Base-by-base conservation (phyloP, 1,140 invertebrate species). In the Leptopilina boulardi region DNA sequence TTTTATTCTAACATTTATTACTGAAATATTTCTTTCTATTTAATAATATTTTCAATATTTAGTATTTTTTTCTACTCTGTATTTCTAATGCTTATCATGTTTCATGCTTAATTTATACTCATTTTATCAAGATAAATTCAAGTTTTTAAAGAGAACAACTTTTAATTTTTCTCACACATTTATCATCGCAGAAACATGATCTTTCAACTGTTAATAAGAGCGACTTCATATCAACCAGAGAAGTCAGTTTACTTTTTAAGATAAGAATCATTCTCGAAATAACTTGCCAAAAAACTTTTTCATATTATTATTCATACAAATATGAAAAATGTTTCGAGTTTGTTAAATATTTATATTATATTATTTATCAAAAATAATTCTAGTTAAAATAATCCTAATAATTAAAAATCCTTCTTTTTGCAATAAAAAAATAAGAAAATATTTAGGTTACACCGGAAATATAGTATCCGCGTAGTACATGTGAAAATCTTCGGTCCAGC, bases 221-320 rank as follows among this genome's bases (percentile, higher is more conserved):
- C 47, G 47, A 51, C 47, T 51, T n/a, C n/a, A 51, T 18, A 38
- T 38, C 5, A 2, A 6, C 47, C 47, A 51, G 15, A 51, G 18
- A 51, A n/a, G n/a, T 51, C 13, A 51, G 47, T 51, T n/a, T 51
- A 51, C 47, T 51, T 51, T 51, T 51, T 18, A 38, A 51, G 47
- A 51, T 51, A 18, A 18, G 47, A 51, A 18, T 51, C 34, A 5
- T n/a, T 18, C 47, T 51, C 15, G 47, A 51, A 51, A 51, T 51
- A 51, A 51, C 47, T 51, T 18, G 47, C 47, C n/a, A 44, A 15
- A 42, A 13, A 51, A n/a, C 47, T 18, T 18, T 18, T 18, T 18
- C n/a, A n/a, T 4, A 18, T 18, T 51, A 51, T 51, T 51, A n/a
- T n/a, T n/a, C n/a, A n/a, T n/a, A 51, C n/a, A n/a, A 51, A 51